These are phyloP conservation scores for Cephus sareptanus DNA, from an alignment of 2,888 invertebrate genomes.

Conservation along the genomic window DNA sequence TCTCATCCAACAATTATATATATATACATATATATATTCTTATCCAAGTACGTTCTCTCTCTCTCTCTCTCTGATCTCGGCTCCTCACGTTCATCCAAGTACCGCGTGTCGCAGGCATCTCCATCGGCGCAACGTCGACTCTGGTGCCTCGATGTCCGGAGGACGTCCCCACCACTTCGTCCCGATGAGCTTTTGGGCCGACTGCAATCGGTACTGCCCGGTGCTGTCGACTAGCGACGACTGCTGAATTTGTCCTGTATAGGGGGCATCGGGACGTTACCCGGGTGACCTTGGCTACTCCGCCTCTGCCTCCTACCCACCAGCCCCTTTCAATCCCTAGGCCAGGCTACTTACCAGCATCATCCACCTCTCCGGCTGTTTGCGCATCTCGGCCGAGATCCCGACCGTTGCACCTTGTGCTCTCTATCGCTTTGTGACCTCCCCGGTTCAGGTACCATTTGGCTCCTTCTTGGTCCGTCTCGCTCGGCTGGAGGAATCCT, in stretches of 20 bases:
- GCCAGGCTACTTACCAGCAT: constrained; percentile 39
- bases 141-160: not conserved
- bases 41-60: not conserved
- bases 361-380: constrained; percentile 48
- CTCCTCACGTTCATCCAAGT: constrained; percentile 3
- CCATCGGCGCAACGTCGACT: not conserved
- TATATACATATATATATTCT: not conserved
- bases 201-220: constrained; percentile 26
- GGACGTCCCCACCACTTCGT: not conserved
- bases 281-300: constrained; percentile 64
- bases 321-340: not conserved
- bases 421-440: constrained; percentile 49
- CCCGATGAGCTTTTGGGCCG: constrained; percentile 36
- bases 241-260: constrained; percentile 61
- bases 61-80: constrained; percentile 4
- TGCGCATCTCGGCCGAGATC: constrained; percentile 54
- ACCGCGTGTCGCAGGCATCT: not conserved
- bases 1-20: not conserved
- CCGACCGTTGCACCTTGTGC: constrained; percentile 55
- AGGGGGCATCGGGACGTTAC: constrained; percentile 66
- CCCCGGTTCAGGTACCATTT: constrained; percentile 25
- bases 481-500: constrained; percentile 14
- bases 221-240: constrained; percentile 24
- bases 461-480: constrained; percentile 21
- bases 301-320: constrained; percentile 20